Evolutionary conservation across 1,140 invertebrate species (phyloP).

Genomic region (Megalopta genalis): DNA sequence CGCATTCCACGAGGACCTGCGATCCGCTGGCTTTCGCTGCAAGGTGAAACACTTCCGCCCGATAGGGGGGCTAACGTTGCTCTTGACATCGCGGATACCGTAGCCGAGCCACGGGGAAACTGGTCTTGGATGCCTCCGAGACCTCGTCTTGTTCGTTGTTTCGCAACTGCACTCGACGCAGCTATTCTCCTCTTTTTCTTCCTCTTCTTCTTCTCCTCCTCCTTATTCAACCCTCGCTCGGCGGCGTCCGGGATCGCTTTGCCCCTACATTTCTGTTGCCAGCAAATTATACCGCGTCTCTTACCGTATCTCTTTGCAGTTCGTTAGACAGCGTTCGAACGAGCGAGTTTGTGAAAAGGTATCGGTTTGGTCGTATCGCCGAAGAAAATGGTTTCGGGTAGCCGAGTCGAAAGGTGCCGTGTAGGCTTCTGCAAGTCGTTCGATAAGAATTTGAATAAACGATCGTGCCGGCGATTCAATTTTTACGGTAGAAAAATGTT

Average conservation of each 20-base stretch:
- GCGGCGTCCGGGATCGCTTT: neutral
- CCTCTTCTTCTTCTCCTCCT: too few relatives aligned
- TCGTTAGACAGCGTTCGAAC: too few relatives aligned
- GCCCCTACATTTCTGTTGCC: too few relatives aligned
- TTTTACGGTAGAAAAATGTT: neutral
- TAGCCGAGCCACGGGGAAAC: neutral
- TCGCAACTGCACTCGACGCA: neutral
- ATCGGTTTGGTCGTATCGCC: too few relatives aligned
- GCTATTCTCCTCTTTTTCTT: neutral
- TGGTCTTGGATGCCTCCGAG: neutral
- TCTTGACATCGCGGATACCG: neutral
- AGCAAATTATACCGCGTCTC: too few relatives aligned
- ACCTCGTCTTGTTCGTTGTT: neutral
- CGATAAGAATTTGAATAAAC: too few relatives aligned
- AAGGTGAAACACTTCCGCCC: constrained; percentile 51
- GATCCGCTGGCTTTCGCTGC: constrained; percentile 34
- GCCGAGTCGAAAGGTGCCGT: too few relatives aligned
- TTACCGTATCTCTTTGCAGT: too few relatives aligned
- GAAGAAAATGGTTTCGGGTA: too few relatives aligned
- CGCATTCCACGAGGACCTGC: constrained; percentile 38
- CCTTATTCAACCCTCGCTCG: neutral
- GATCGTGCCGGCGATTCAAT: too few relatives aligned
- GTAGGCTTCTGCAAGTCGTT: too few relatives aligned
- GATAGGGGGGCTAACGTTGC: constrained; percentile 3
- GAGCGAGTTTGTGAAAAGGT: too few relatives aligned